Base-by-base conservation (phyloP, 2,888 invertebrate species). In the Nomada ferruginata region DNA sequence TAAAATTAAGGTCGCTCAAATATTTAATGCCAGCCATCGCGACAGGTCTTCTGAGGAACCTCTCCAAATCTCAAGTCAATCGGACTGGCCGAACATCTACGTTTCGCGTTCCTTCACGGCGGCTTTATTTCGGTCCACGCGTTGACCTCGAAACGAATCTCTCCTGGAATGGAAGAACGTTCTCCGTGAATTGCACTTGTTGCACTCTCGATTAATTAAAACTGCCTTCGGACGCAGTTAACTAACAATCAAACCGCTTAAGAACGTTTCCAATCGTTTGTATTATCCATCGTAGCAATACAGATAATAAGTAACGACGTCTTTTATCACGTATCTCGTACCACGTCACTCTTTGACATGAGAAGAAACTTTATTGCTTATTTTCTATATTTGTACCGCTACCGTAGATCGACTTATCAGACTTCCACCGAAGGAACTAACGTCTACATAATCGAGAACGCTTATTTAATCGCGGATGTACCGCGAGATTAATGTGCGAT, bases 41-140 rank as follows among this genome's bases (percentile, higher is more conserved):
- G 36, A 36, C 0, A n/a, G 23, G 59, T 26, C 15, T 5, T 20
- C 68, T 1, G 61, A 10, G 29, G 64, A 53, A 52, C 63, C 20
- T 15, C 29, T 18, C 29, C 65, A 44, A 53, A 69, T 70, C 47
- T 20, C 29, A 63, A 50, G n/a, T 53, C 15, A 44, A 44, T 18
- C n/a, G 42, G 23, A 13, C n/a, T 11, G 3, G 53, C n/a, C 23
- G 13, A 47, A 50, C 26, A 36, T 11, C 42, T n/a, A 36, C 23
- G 23, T 4, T 2, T 3, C 61, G 36, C 63, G 18, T 57, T 65
- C 55, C 55, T 18, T 7, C 23, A 13, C 26, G 29, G 52, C 44
- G 50, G 55, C 64, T 23, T 61, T 76, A 63, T 69, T 78, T 78
- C 61, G 44, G 52, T 76, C 76, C 61, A 36, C n/a, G 29, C 44